Conservation (phyloP, 2,888 invertebrate genomes). For the Drosophila austrosaltans region DNA sequence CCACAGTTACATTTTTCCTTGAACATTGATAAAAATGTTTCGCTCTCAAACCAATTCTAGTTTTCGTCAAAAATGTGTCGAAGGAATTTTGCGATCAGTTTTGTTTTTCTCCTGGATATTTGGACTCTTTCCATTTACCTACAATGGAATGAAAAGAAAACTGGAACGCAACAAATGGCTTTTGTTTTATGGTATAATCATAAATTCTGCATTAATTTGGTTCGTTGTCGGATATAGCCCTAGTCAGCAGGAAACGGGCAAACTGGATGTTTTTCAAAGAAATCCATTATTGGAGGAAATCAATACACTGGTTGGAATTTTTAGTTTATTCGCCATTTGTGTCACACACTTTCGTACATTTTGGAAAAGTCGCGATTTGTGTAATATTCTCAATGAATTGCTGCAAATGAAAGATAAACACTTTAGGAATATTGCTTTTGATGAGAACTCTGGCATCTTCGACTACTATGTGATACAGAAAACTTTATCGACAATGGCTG, state of each 20-base stretch:
- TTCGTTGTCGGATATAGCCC: neutral
- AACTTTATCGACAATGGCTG: conserved; percentile 5
- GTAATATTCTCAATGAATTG: conserved; percentile 28
- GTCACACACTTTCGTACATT: conserved; percentile 13
- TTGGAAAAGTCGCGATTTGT: conserved; percentile 19
- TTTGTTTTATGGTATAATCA: conserved; percentile 23
- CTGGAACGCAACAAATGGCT: conserved; percentile 32
- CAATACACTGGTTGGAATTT: conserved; percentile 1
- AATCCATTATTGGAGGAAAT: conserved; percentile 26
- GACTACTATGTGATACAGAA: conserved; percentile 29
- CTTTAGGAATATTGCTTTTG: neutral
- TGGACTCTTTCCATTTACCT: conserved; percentile 34
- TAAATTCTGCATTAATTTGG: conserved; percentile 6
- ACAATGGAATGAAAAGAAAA: neutral
- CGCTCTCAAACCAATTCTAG: neutral
- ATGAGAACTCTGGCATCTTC: conserved; percentile 5
- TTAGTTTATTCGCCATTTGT: conserved; percentile 6
- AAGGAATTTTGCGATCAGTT: neutral
- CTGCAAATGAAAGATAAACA: conserved; percentile 3
- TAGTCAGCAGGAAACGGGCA: neutral
- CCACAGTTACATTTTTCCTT: too few relatives aligned
- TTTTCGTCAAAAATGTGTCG: neutral
- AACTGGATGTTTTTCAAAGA: conserved; percentile 28
- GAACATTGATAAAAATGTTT: conserved; percentile 19
- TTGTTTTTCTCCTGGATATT: conserved; percentile 21